phyloP scores from a whole-genome alignment of 2,888 invertebrate species.

The Unio delphinus region DNA sequence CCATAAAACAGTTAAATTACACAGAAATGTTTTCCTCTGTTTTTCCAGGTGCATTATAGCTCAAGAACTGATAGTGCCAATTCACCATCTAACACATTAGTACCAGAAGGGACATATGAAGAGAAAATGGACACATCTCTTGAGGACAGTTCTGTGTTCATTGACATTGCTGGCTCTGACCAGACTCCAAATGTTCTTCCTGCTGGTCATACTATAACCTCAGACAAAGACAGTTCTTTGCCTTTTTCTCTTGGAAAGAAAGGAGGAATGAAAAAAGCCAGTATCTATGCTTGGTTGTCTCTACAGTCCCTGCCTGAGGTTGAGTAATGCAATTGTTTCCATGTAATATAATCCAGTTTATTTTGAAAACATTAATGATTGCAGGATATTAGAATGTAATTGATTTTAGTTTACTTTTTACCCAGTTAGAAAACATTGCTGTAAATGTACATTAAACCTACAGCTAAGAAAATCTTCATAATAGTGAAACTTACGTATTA shows the following conservation, averaged over 20 bases:
- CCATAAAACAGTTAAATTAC: background rate
- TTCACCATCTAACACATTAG: constrained; percentile 29
- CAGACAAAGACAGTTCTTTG: constrained; percentile 1
- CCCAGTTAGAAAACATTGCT: no score
- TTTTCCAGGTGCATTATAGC: constrained; percentile 68
- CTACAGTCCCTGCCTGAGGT: constrained; percentile 92
- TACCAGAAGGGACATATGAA: constrained; percentile 6
- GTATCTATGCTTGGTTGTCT: constrained; percentile 95
- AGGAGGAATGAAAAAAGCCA: constrained; percentile 80
- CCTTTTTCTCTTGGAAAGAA: constrained; percentile 6
- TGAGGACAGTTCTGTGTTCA: constrained; percentile 3
- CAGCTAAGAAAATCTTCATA: no score
- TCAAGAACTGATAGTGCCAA: constrained; percentile 60
- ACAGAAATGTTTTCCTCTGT: constrained; percentile 2
- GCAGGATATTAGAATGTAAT: no score
- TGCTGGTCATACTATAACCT: constrained; percentile 2
- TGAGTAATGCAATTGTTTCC: constrained; percentile 5
- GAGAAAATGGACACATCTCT: background rate
- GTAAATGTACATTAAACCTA: no score
- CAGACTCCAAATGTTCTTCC: constrained; percentile 2
- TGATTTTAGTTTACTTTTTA: no score
- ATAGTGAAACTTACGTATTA: no score
- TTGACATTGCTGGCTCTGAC: constrained; percentile 1
- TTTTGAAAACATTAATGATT: no score
- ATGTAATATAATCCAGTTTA: no score